These are phyloP conservation scores for Sinelater perroti DNA, from an alignment of 2,888 invertebrate genomes.

Conservation along the genomic window DNA sequence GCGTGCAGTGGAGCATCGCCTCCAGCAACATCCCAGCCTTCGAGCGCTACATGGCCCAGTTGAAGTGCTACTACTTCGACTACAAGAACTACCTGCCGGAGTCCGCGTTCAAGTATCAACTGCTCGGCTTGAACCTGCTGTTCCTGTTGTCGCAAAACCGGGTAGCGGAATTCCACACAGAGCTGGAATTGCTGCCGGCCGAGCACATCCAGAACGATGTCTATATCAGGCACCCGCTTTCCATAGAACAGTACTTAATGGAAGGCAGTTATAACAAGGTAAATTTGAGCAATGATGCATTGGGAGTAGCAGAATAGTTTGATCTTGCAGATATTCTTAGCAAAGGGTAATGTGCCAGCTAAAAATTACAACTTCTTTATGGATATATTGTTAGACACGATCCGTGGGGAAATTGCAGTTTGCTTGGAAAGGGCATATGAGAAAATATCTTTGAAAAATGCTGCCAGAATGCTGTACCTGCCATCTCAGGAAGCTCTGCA, in stretches of 20 bases:
- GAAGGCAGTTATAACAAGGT: slow-evolving; percentile 99
- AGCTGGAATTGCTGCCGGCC: slow-evolving; percentile 90
- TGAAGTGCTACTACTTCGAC: slow-evolving; percentile 98
- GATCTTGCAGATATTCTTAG: slow-evolving; percentile 75
- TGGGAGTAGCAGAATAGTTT: neutral
- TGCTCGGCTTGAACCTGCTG: slow-evolving; percentile 92
- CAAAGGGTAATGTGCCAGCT: slow-evolving; percentile 95
- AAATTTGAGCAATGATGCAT: slow-evolving; percentile 25
- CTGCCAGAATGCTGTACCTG: slow-evolving; percentile 88
- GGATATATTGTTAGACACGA: slow-evolving; percentile 93
- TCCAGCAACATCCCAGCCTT: slow-evolving; percentile 93
- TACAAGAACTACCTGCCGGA: slow-evolving; percentile 83
- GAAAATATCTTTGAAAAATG: slow-evolving; percentile 85
- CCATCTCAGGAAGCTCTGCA: slow-evolving; percentile 79
- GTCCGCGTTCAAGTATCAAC: slow-evolving; percentile 92
- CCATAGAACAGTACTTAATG: slow-evolving; percentile 98
- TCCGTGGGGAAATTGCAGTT: slow-evolving; percentile 94
- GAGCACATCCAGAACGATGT: slow-evolving; percentile 92
- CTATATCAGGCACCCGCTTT: slow-evolving; percentile 93
- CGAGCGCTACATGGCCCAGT: slow-evolving; percentile 96
- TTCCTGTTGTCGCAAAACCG: slow-evolving; percentile 94
- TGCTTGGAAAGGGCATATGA: slow-evolving; percentile 98
- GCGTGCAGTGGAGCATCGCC: slow-evolving; percentile 94
- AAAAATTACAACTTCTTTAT: slow-evolving; percentile 96
- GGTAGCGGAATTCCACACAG: slow-evolving; percentile 98